phyloP scores from a whole-genome alignment of 2,113 vertebrate genomes.

The Colinus virginianus region DNA sequence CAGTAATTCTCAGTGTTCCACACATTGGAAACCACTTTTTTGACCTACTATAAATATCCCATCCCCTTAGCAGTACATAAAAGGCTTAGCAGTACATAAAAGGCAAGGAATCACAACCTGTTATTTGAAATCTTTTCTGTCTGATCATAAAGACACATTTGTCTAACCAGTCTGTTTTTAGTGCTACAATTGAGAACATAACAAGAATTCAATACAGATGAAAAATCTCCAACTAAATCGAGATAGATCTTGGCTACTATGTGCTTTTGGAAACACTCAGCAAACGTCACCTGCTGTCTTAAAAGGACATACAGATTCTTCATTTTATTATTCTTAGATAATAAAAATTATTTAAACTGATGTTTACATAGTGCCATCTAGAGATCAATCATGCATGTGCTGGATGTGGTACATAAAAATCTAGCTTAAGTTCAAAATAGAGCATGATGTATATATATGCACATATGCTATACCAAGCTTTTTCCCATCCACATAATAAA shows the following conservation, averaged over 20 bases:
- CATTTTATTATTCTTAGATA: neutral
- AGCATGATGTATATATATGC: too few species aligned
- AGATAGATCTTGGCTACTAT: neutral
- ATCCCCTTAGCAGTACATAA: neutral
- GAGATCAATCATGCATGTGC: neutral
- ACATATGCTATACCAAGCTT: neutral
- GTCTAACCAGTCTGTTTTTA: neutral
- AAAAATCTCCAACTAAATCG: neutral
- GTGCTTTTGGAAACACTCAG: neutral
- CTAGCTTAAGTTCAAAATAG: neutral
- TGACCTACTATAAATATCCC: neutral
- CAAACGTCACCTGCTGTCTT: neutral
- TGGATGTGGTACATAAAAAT: rapidly evolving
- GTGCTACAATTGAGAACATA: neutral
- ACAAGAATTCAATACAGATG: neutral
- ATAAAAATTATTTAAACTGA: neutral
- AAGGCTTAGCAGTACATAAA: neutral
- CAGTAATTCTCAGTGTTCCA: neutral
- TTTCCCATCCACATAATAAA: neutral
- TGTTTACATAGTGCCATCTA: neutral
- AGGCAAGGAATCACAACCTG: neutral
- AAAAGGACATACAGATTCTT: neutral
- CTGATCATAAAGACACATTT: neutral
- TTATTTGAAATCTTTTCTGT: neutral
- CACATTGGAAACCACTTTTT: neutral